Evolutionary conservation across 2,888 invertebrate species (phyloP).

Genomic region (Chorisops tibialis): DNA sequence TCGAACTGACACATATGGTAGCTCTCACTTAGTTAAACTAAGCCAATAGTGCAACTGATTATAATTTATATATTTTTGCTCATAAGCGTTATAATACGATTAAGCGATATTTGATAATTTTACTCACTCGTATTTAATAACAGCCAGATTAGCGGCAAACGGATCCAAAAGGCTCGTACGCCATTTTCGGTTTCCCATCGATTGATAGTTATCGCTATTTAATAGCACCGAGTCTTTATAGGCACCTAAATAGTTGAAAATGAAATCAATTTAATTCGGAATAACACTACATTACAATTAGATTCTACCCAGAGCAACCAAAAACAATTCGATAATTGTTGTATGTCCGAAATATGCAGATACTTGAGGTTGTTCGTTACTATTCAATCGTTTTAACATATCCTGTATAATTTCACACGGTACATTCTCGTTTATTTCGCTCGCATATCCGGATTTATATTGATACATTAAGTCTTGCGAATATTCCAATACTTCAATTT

Average conservation of each 20-base stretch:
- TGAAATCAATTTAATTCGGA: too few relatives aligned
- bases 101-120: too few relatives aligned
- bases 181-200: constrained; percentile 62
- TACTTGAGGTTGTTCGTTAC: constrained; percentile 58
- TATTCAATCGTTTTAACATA: constrained; percentile 66
- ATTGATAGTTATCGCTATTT: constrained; percentile 59
- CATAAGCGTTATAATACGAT: too few relatives aligned
- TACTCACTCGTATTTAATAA: constrained; percentile 67
- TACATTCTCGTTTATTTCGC: constrained; percentile 60
- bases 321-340: constrained; percentile 59
- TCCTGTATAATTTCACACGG: constrained; percentile 73
- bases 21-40: too few relatives aligned
- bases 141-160: constrained; percentile 71
- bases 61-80: too few relatives aligned
- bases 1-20: too few relatives aligned
- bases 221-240: constrained; percentile 9
- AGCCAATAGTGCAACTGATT: too few relatives aligned
- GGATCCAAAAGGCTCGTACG: constrained; percentile 65
- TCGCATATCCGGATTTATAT: constrained; percentile 72
- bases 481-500: constrained; percentile 72
- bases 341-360: constrained; percentile 67
- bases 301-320: constrained; percentile 57
- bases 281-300: not conserved
- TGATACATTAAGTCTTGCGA: constrained; percentile 73
- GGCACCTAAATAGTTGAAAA: not conserved